phyloP scores from a whole-genome alignment of 2,888 invertebrate genomes.

The Choristoneura rosaceana region DNA sequence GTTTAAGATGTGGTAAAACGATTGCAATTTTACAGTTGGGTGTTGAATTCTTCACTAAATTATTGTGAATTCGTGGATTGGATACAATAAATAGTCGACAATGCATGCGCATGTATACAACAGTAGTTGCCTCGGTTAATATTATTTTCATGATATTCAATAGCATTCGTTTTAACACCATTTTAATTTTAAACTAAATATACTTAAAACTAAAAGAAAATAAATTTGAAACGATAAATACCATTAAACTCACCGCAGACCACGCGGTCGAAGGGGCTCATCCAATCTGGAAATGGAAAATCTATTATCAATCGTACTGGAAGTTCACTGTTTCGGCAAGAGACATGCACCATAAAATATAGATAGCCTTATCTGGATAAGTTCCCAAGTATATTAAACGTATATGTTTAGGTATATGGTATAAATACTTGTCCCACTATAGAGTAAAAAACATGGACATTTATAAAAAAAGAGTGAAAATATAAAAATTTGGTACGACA shows the following conservation, averaged over 20 bases:
- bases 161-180: constrained; percentile 23
- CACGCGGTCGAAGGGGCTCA: constrained; percentile 97
- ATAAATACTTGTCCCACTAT: too few relatives aligned
- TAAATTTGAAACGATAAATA: constrained; percentile 89
- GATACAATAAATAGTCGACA: background rate
- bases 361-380: constrained; percentile 5
- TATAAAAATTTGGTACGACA: too few relatives aligned
- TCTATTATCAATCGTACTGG: constrained; percentile 86
- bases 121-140: background rate
- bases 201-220: constrained; percentile 85
- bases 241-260: constrained; percentile 97
- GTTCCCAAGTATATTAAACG: constrained; percentile 25
- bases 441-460: too few relatives aligned
- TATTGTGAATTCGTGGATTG: constrained; percentile 15
- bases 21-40: constrained; percentile 13
- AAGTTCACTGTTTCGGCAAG: constrained; percentile 75
- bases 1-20: constrained; percentile 33
- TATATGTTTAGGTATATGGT: too few relatives aligned
- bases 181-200: constrained; percentile 56
- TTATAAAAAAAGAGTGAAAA: too few relatives aligned
- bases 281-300: constrained; percentile 94
- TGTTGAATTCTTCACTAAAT: background rate
- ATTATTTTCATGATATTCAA: background rate
- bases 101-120: background rate
- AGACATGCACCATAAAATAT: constrained; percentile 65